Evolutionary conservation across 2,888 invertebrate species (phyloP).

Genomic region (Cephus nigrinus): DNA sequence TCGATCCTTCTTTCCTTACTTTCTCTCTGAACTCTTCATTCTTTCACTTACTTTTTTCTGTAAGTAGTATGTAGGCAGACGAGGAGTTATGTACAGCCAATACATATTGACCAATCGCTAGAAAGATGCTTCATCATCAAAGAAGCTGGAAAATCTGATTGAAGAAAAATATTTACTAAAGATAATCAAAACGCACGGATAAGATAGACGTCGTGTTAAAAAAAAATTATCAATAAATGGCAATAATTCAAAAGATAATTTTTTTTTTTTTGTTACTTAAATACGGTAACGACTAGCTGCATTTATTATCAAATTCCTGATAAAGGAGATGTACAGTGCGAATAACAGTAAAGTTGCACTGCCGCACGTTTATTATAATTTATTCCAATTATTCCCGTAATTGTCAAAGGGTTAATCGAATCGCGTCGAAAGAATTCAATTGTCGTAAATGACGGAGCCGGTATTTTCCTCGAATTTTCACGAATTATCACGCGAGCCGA

Average conservation of each 20-base stretch:
- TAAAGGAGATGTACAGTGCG: neutral
- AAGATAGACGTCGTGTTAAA: no score
- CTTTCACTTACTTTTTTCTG: neutral
- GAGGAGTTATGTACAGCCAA: neutral
- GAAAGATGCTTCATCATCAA: neutral
- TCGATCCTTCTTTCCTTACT: constrained; percentile 3
- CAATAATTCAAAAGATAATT: no score
- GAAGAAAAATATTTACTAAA: neutral
- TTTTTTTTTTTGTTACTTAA: no score
- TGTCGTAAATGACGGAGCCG: no score
- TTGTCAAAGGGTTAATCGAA: neutral
- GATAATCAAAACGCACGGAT: no score
- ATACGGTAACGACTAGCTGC: neutral
- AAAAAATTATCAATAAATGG: no score
- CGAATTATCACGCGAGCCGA: neutral
- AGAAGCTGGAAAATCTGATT: neutral
- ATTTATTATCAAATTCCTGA: neutral
- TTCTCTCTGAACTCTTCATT: neutral
- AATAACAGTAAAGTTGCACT: no score
- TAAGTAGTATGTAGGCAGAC: neutral
- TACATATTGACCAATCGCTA: neutral
- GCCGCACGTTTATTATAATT: no score
- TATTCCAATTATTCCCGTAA: neutral
- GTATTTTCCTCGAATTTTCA: neutral
- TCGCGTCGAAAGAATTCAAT: neutral